A percentile compares a stretch with the other conserved stretches of the same genome.
These are phyloP conservation scores for Andinoacara biseriatus DNA, from an alignment of 2,113 vertebrate genomes.

Conservation along the genomic window DNA sequence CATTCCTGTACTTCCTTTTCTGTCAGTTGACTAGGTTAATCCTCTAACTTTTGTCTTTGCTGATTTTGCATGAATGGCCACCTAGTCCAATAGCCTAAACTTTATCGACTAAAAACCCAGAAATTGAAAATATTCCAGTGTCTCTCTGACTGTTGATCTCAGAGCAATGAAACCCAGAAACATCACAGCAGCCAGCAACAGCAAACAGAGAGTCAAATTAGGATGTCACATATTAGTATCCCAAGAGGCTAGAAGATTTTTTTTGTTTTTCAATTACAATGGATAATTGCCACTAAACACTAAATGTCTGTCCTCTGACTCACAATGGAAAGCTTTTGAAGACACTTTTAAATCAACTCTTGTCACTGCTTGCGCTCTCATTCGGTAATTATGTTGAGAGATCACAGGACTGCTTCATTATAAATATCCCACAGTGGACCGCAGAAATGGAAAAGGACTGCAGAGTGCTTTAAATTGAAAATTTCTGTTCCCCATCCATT, in stretches of 20 bases:
- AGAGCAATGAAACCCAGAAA: neutral
- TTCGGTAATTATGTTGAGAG: constrained; percentile 36
- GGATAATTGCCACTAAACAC: neutral
- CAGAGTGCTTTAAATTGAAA: constrained; percentile 16
- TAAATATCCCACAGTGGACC: constrained; percentile 14
- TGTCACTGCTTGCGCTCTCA: neutral
- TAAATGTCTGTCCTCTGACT: neutral
- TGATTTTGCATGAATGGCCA: neutral
- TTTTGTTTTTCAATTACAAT: neutral
- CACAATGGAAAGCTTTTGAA: neutral
- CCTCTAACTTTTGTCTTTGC: neutral
- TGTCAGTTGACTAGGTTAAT: neutral
- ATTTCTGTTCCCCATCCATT: constrained; percentile 10
- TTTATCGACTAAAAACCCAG: neutral
- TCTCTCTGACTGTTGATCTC: neutral
- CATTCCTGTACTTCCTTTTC: neutral
- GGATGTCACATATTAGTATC: neutral
- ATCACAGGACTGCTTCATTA: constrained; percentile 35
- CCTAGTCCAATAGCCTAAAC: neutral
- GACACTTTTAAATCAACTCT: neutral
- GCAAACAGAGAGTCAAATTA: neutral
- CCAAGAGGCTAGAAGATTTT: neutral
- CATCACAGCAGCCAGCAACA: neutral
- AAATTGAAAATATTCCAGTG: neutral
- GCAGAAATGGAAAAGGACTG: neutral